Evolutionary conservation across 2,888 invertebrate genomes (phyloP), one percentile per base, ranked within the genome.

Genomic region (Drosophila sordidapex): DNA sequence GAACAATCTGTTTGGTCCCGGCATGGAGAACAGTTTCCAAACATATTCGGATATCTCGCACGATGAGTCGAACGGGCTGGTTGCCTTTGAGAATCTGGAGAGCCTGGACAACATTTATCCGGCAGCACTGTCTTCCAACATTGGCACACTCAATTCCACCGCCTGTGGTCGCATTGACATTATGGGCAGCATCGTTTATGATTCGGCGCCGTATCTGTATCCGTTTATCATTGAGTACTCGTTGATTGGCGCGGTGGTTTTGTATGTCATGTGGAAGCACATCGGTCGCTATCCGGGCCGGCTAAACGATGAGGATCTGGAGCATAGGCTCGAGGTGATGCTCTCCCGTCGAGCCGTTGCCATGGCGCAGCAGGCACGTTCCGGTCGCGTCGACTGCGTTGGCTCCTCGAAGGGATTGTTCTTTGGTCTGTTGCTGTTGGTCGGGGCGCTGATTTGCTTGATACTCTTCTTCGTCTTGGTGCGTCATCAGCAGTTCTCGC

Each of bases 221-320:
- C 99, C 99, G 1, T 98, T 98, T 93, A 98, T 98, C 90, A 97
- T 99, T 90, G 98, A 99, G 92, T 99, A 99, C 94, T 98, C 98
- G 75, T 94, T 99, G 79, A 98, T 99, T 90, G 98, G 98, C 27
- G 98, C 98, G 58, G 98, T 98, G 60, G 98, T 99, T 48, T 96
- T 98, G 89, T 98, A 98, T 93, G 97, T 98, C 61, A 98, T 98
- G 97, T 99, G 98, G 98, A 96, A 97, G 92, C 97, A 97, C 92
- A 98, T 98, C 93, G 98, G 98, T 68, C 95, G 97, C 91, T 96
- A 97, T 93, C 97, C 98, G 59, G 96, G 96, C 53, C 95, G 95
- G 82, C 94, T 95, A 81, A 95, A 95, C 88, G 97, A 97, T 91
- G 97, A 97, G 94, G 97, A 97, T 94, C 94, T 97, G 91, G 97